A percentile compares a stretch with the other conserved stretches of the same genome.
phyloP scores from a whole-genome alignment of 2,797 vertebrate species.

The Lacerta viridis region DNA sequence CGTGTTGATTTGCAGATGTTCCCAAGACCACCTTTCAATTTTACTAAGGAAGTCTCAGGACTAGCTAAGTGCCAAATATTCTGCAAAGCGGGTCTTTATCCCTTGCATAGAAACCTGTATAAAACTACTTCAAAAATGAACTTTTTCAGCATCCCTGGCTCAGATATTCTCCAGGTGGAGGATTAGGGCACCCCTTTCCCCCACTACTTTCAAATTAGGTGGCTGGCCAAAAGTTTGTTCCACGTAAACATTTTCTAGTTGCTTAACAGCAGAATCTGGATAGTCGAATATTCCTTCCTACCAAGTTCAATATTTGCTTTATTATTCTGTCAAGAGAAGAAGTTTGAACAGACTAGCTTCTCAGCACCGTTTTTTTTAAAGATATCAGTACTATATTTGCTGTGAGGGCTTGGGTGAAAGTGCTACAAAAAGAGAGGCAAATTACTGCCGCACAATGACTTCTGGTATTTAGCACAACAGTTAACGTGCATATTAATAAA shows the following conservation, averaged over 20 bases:
- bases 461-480: conserved; percentile 1
- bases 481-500: not conserved
- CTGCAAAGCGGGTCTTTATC: not conserved
- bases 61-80: not conserved
- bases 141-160: not conserved
- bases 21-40: not conserved
- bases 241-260: not conserved
- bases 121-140: not conserved
- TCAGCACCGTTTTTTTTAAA: not conserved
- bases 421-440: not conserved
- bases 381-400: not conserved
- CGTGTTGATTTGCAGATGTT: not conserved
- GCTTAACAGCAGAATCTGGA: not conserved
- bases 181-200: conserved; percentile 2
- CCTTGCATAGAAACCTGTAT: not conserved
- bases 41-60: not conserved
- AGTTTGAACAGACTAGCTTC: conserved; percentile 10
- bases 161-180: not conserved
- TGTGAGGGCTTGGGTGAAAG: conserved; percentile 17
- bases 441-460: conserved; percentile 5
- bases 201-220: conserved; percentile 15
- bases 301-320: conserved; percentile 24
- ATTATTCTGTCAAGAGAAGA: not conserved
- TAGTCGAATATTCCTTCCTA: not conserved
- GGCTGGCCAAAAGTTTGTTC: conserved; percentile 14